A percentile compares a stretch with the other conserved stretches of the same genome.
Evolutionary conservation across 2,888 invertebrate genomes (phyloP).

Genomic region (Camponotus fellah): DNA sequence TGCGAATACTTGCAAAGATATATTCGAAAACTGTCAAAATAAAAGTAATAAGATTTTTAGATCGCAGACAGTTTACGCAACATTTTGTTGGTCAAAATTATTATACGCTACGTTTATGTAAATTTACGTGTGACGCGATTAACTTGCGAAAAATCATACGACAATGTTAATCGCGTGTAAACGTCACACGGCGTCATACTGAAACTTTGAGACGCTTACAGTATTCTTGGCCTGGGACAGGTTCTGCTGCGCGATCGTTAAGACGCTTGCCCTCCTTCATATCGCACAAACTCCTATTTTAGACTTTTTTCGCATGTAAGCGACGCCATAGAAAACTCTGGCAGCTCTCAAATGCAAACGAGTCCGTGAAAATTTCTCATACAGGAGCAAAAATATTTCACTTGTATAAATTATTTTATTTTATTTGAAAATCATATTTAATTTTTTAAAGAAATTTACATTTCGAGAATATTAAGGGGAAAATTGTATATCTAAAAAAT

Average conservation of each 20-base stretch:
- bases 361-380: conserved; percentile 13
- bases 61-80: background rate
- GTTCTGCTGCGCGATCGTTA: conserved; percentile 39
- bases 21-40: conserved; percentile 12
- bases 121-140: background rate
- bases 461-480: background rate
- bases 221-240: conserved; percentile 52
- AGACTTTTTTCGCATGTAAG: conserved; percentile 30
- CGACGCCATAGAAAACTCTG: conserved; percentile 23
- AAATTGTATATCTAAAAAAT: background rate
- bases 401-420: background rate
- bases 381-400: conserved; percentile 2
- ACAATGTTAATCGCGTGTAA: conserved; percentile 9
- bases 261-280: conserved; percentile 39
- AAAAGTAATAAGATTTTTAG: conserved; percentile 11
- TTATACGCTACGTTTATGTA: conserved; percentile 6
- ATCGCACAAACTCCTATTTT: conserved; percentile 28
- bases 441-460: background rate
- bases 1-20: background rate
- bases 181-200: background rate
- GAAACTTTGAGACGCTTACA: conserved; percentile 27
- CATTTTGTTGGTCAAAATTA: background rate
- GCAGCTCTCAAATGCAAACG: conserved; percentile 21
- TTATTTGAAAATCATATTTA: background rate
- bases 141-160: conserved; percentile 17